A percentile compares a stretch with the other conserved stretches of the same genome.
phyloP scores from a whole-genome alignment of 2,888 invertebrate genomes.

The Brachynemurus nebulosus region DNA sequence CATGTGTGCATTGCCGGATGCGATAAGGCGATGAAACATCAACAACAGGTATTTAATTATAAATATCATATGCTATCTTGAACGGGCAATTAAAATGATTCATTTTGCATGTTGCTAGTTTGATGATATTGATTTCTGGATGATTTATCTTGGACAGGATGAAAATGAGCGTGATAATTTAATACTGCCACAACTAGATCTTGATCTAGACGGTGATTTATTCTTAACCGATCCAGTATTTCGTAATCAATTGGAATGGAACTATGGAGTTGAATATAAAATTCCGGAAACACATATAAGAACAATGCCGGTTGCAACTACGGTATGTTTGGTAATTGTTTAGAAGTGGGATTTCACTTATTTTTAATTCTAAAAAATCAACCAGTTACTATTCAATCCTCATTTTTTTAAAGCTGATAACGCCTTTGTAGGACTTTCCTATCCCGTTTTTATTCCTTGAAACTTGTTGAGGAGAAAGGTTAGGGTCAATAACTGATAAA shows the following conservation, averaged over 20 bases:
- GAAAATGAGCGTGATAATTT: constrained; percentile 7
- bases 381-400: no score
- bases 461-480: no score
- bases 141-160: constrained; percentile 17
- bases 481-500: no score
- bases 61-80: not conserved
- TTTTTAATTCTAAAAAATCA: no score
- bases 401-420: no score
- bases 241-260: constrained; percentile 25
- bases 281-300: constrained; percentile 29
- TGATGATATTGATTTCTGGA: constrained; percentile 19
- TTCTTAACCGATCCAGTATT: constrained; percentile 27
- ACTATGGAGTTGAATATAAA: constrained; percentile 26
- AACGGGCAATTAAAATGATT: not conserved
- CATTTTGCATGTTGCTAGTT: not conserved
- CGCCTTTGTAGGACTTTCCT: no score
- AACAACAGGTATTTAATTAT: not conserved
- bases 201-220: constrained; percentile 25
- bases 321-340: no score
- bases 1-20: constrained; percentile 5
- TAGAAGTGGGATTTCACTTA: no score
- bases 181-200: constrained; percentile 21
- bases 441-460: no score
- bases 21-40: constrained; percentile 3
- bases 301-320: constrained; percentile 29